Conservation (phyloP, 2,797 vertebrate species). For the Propithecus perrieri region DNA sequence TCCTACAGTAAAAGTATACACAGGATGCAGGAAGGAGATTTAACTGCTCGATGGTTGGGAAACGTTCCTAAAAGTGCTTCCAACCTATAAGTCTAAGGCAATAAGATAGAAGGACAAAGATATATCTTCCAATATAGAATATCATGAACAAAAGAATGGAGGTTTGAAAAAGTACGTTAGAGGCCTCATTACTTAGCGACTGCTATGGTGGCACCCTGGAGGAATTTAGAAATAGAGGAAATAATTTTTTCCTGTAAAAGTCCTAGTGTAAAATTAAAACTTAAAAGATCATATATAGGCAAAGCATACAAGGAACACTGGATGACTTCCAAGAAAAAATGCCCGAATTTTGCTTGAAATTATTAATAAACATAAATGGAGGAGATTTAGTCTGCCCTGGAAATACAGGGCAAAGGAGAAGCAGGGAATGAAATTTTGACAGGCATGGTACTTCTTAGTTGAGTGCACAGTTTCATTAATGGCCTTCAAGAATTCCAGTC, state of each 20-base stretch:
- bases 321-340: not conserved
- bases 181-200: not conserved
- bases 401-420: not conserved
- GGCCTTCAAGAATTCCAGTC: not conserved
- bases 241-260: not conserved
- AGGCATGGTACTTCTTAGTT: not conserved
- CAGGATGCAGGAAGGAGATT: not conserved
- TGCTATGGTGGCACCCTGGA: not conserved
- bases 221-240: not conserved
- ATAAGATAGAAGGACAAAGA: not conserved
- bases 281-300: not conserved
- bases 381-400: not conserved
- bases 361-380: not conserved
- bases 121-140: not conserved
- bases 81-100: not conserved
- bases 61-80: not conserved
- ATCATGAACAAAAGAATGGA: not conserved
- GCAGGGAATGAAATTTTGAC: not conserved
- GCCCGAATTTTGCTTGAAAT: not conserved
- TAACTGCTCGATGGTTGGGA: not conserved
- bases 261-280: slow-evolving; percentile 1
- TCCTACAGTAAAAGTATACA: not conserved
- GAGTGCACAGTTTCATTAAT: too few species aligned
- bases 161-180: not conserved
- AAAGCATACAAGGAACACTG: not conserved